Evolutionary conservation across 2,113 vertebrate genomes (phyloP), one percentile per base, ranked within the genome.

Genomic region (Gymnogyps californianus): DNA sequence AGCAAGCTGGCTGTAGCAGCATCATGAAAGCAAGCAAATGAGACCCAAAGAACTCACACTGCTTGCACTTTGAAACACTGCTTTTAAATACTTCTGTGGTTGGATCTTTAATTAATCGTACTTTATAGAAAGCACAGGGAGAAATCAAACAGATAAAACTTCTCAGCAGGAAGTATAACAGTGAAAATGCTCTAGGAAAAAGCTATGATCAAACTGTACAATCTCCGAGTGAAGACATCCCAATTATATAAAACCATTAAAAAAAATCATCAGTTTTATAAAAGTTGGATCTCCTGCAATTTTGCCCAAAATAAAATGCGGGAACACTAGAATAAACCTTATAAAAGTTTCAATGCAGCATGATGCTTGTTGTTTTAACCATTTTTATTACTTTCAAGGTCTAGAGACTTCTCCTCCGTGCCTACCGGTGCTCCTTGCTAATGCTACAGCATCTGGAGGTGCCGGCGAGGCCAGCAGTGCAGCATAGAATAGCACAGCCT

Each of bases 381-480:
- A 25, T 42, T 62, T 83, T 42, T 72, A 42, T 54, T 36, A 55
- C 52, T 65, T 61, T 51, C 34, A 79, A 61, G 36, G 58, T 57
- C 25, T 29, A 59, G 17, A 65, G 61, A 32, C 25, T 21, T 69
- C 32, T 57, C n/a, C 83, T 77, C 46, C 2, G 0, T 29, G 57
- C 17, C 25, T 46, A 25, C 10, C 49, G 71, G 13, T 2, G 40
- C 59, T 67, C 62, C 61, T 51, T 31, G 32, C 38, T 28, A 54
- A 26, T 3, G 11, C 11, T 36, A 32, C 18, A 19, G 40, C 17
- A 34, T 3, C 54, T 17, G 49, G 49, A 62, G 24, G 42, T 21
- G 62, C 52, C 0, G 0, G 34, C 3, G 3, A 38, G 20, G 64
- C 24, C 36, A 42, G 58, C 1, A 0, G 24, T 18, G 38, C 36